Evolutionary conservation across 2,113 vertebrate genomes (phyloP).

Genomic region (Pluvianellus socialis): DNA sequence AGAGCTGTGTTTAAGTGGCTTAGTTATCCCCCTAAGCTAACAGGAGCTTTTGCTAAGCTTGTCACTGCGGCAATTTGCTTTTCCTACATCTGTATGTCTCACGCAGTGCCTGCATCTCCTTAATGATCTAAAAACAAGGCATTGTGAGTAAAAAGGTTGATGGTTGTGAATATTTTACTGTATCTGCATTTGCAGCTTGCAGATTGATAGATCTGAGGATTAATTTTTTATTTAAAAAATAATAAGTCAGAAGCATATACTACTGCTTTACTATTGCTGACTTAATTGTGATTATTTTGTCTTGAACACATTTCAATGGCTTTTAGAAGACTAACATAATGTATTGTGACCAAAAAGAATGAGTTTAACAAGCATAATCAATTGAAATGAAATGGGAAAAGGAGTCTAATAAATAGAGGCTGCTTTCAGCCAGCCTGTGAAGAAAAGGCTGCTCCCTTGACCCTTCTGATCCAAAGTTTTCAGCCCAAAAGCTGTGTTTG

Average conservation of each 20-base stretch:
- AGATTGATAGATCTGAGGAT: not conserved
- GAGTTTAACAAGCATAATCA: not conserved
- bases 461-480: not conserved
- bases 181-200: not conserved
- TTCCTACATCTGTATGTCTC: not conserved
- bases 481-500: not conserved
- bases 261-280: not conserved
- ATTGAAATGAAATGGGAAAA: not conserved
- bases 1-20: not conserved
- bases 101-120: not conserved
- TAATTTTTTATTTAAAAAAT: not conserved
- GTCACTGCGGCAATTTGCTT: not conserved
- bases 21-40: not conserved
- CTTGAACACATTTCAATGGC: not conserved
- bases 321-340: not conserved
- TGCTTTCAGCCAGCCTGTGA: not conserved
- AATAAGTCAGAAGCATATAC: not conserved
- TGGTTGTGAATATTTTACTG: not conserved
- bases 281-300: not conserved
- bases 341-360: not conserved
- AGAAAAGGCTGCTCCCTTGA: not conserved
- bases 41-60: not conserved
- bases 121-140: not conserved
- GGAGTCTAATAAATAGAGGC: not conserved
- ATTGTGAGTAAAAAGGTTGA: not conserved